Percentiles rank a stretch among this genome's conserved stretches.
Evolutionary conservation across 2,113 vertebrate genomes (phyloP).

Genomic region (Peucedramus taeniatus): DNA sequence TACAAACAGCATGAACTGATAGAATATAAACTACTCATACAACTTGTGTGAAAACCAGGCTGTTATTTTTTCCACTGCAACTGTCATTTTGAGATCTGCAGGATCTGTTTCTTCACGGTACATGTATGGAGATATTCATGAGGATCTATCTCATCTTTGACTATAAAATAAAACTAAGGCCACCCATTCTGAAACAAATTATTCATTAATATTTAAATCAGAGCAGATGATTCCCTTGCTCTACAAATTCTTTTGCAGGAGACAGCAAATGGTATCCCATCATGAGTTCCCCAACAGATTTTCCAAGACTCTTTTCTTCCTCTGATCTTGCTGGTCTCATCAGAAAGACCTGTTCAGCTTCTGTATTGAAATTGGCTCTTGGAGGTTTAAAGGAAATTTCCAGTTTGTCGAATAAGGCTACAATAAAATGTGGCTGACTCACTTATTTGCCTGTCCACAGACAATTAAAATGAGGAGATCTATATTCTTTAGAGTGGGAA

Average conservation of each 20-base stretch:
- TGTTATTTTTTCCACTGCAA: background rate
- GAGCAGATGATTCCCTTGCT: background rate
- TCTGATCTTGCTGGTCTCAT: background rate
- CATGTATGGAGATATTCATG: background rate
- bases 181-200: background rate
- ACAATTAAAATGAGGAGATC: background rate
- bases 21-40: background rate
- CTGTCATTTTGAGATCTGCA: background rate
- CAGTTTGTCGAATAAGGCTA: background rate
- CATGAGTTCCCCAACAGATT: background rate
- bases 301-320: background rate
- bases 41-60: background rate
- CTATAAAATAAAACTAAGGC: background rate
- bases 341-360: background rate
- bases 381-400: background rate
- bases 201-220: background rate
- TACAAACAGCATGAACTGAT: background rate
- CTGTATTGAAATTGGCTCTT: background rate
- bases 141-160: background rate
- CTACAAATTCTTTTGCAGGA: background rate
- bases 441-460: background rate
- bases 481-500: background rate
- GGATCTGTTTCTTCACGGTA: background rate
- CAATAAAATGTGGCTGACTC: background rate
- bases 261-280: background rate